These are phyloP conservation scores for Tor tambroides DNA, from an alignment of 2,113 vertebrate species.

Conservation along the genomic window DNA sequence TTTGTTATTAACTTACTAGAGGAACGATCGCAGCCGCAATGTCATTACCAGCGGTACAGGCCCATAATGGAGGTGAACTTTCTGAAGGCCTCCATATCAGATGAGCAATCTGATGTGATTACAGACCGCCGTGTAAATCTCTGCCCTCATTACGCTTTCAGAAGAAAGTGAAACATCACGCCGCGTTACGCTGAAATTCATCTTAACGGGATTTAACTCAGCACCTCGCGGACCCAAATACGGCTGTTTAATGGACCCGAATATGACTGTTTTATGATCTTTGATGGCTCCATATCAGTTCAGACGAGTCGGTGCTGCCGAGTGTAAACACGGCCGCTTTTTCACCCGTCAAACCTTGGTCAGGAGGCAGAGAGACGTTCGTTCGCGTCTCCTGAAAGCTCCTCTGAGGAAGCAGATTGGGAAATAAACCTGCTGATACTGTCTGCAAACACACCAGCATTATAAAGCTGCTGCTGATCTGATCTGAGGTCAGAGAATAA, in stretches of 20 bases:
- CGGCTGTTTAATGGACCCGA: conserved; percentile 72
- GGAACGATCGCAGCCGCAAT: conserved; percentile 68
- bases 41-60: conserved; percentile 75
- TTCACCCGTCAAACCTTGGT: too few species aligned
- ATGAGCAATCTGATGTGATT: conserved; percentile 64
- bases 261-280: conserved; percentile 59
- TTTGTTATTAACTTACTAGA: conserved; percentile 75
- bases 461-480: too few species aligned
- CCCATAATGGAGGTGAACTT: conserved; percentile 81
- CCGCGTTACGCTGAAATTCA: conserved; percentile 78
- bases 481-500: neutral
- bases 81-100: conserved; percentile 77
- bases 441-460: neutral
- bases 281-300: conserved; percentile 9
- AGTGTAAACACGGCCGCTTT: too few species aligned
- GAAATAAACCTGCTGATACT: neutral
- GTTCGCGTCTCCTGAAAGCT: neutral
- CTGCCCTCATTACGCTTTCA: conserved; percentile 74
- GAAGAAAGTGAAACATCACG: conserved; percentile 76
- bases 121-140: conserved; percentile 73
- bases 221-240: conserved; percentile 33
- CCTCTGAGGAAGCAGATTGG: neutral
- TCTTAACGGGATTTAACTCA: conserved; percentile 75
- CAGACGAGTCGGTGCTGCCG: too few species aligned
- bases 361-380: too few species aligned